Evolutionary conservation across 2,888 invertebrate species (phyloP).

Genomic region (Willowsia nigromaculata): DNA sequence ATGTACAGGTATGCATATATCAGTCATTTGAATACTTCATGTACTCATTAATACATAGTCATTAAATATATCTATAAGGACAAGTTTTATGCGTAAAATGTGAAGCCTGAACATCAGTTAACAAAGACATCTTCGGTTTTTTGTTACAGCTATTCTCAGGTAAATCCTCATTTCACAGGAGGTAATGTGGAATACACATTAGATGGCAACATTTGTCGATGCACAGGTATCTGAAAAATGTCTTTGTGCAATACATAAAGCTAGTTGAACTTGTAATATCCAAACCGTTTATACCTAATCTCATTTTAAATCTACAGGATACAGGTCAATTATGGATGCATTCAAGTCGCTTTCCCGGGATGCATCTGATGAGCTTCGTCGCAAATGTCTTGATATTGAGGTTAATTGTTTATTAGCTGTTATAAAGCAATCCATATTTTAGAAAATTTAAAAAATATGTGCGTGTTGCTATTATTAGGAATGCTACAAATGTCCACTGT

Average conservation of each 20-base stretch:
- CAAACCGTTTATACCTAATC: too few species aligned
- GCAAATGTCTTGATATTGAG: slow-evolving; percentile 79
- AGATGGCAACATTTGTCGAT: slow-evolving; percentile 87
- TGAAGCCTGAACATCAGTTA: too few species aligned
- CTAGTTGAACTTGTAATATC: too few species aligned
- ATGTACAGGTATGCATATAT: slow-evolving; percentile 80
- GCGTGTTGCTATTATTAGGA: background rate
- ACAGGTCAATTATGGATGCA: slow-evolving; percentile 85
- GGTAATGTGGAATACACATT: slow-evolving; percentile 86
- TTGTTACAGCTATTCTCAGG: slow-evolving; percentile 49
- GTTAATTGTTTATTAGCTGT: too few species aligned
- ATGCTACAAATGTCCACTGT: slow-evolving; percentile 22
- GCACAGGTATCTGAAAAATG: slow-evolving; percentile 79
- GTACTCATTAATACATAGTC: too few species aligned
- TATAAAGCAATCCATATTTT: too few species aligned
- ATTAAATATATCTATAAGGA: too few species aligned
- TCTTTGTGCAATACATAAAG: too few species aligned
- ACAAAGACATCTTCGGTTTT: background rate
- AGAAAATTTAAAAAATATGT: too few species aligned
- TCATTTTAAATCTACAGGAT: too few species aligned
- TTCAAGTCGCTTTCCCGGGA: slow-evolving; percentile 87
- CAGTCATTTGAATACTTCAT: background rate
- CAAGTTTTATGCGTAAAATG: too few species aligned
- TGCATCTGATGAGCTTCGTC: slow-evolving; percentile 82
- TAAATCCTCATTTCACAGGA: slow-evolving; percentile 82